Conservation (phyloP, 2,113 vertebrate genomes). For the Nannospalax galili region DNA sequence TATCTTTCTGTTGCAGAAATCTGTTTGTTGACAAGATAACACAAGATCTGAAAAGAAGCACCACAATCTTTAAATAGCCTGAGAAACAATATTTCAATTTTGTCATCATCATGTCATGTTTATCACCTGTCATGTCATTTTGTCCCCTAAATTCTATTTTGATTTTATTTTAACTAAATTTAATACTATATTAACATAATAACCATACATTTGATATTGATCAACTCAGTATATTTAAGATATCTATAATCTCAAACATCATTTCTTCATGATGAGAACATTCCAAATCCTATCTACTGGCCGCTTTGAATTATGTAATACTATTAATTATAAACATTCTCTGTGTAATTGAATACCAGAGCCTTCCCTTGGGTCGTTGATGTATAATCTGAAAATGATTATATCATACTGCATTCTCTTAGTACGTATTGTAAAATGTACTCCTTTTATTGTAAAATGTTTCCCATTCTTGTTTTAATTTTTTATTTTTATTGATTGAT, state of each 20-base stretch:
- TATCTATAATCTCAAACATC: background rate
- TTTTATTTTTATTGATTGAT: background rate
- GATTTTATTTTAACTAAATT: constrained; percentile 1
- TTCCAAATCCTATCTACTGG: background rate
- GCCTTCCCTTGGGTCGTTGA: background rate
- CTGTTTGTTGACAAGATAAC: background rate
- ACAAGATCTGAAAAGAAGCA: background rate
- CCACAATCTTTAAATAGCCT: background rate
- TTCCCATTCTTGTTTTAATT: background rate
- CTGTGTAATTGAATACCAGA: background rate
- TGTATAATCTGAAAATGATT: background rate
- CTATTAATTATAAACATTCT: background rate
- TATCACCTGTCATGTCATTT: background rate
- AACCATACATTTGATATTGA: background rate
- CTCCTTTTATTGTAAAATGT: background rate
- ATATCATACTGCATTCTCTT: background rate
- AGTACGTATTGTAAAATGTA: background rate
- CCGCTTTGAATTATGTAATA: background rate
- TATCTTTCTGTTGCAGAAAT: background rate
- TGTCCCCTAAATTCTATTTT: background rate
- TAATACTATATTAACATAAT: background rate
- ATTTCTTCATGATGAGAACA: background rate
- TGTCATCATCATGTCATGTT: background rate
- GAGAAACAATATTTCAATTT: background rate
- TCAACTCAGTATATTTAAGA: background rate